phyloP scores from a whole-genome alignment of 30 jellyfish, hydroid and myxozoan species.

The Phacellophora camtschatica region DNA sequence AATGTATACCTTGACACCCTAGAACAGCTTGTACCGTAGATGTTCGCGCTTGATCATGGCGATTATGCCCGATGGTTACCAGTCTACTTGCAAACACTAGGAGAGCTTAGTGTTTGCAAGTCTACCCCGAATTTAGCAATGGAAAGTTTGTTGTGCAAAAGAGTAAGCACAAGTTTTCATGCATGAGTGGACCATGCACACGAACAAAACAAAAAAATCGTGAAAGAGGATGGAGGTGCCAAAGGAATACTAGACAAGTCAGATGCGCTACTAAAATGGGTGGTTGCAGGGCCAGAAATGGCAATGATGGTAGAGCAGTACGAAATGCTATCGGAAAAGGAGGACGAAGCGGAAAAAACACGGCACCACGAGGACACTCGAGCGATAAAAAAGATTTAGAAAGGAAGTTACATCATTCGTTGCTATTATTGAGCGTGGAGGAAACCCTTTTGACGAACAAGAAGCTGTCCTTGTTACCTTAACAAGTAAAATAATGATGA shows the following conservation, averaged over 20 bases:
- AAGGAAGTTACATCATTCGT: conserved; percentile 28
- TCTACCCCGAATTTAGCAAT: neutral
- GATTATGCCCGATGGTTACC: conserved; percentile 23
- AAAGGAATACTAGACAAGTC: conserved; percentile 48
- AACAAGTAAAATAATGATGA: neutral
- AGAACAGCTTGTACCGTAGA: conserved; percentile 6
- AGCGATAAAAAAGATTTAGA: conserved; percentile 1
- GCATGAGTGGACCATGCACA: conserved; percentile 39
- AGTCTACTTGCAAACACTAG: neutral
- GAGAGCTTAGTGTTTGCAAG: neutral
- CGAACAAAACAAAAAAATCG: conserved; percentile 43
- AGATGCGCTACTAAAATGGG: conserved; percentile 44
- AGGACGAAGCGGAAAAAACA: neutral
- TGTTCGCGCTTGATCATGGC: conserved; percentile 10
- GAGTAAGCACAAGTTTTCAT: conserved; percentile 1
- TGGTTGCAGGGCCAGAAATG: conserved; percentile 59
- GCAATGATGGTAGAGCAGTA: conserved; percentile 1
- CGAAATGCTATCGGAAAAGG: neutral
- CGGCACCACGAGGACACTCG: conserved; percentile 43
- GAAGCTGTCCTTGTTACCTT: conserved; percentile 4
- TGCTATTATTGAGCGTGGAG: conserved; percentile 16
- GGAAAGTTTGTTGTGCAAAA: conserved; percentile 20
- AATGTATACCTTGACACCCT: neutral
- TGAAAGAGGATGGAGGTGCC: conserved; percentile 43
- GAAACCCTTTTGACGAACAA: conserved; percentile 54